Evolutionary conservation across 1,140 invertebrate species (phyloP), one percentile per base, ranked within the genome.

Genomic region (Odontomachus brunneus): DNA sequence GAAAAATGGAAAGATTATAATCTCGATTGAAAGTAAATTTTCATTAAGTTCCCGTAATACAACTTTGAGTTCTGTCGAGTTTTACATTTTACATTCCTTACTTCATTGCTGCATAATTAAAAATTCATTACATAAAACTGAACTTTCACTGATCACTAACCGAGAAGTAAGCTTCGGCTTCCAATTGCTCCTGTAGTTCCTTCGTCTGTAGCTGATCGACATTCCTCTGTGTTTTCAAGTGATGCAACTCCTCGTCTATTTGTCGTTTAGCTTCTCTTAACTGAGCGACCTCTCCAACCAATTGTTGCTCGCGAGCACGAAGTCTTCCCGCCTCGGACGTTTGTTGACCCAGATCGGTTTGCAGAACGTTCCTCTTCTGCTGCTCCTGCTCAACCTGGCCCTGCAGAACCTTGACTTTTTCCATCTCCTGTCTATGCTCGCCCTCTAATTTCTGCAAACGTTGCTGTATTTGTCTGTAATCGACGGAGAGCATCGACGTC

Each of bases 101-200:
- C 24, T 19, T 33, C 7, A 15, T 29, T 29, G 63, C 0, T 12
- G 12, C 26, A 44, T 14, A 74, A 22, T 26, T 26, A 55, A 11
- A 57, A 59, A 84, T 17, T 48, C 57, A 19, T 26, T 24, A 19
- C 33, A 11, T 24, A 14, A n/a, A 48, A 38, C 1, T 2, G 71
- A 55, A 66, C 11, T 26, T 67, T 82, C 84, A 63, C 65, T 55
- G 26, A 71, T 72, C 48, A 85, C 88, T 92, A 90, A 95, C 96
- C 59, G 97, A 97, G 93, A 99, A 99, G 91, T 98, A 97, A 90
- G 98, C 98, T 94, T 99, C 98, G 4, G 97, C 97, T 92, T 99
- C 98, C 1, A 99, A 93, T 91, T 99, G 98, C 88, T 98, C 97
- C 91, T 98, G 98, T 60, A 99, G 94, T 93, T 99, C 98, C 91